Evolutionary conservation across 2,797 vertebrate genomes (phyloP), one percentile per base, ranked within the genome.

Genomic region (Phataginus tetradactyla): DNA sequence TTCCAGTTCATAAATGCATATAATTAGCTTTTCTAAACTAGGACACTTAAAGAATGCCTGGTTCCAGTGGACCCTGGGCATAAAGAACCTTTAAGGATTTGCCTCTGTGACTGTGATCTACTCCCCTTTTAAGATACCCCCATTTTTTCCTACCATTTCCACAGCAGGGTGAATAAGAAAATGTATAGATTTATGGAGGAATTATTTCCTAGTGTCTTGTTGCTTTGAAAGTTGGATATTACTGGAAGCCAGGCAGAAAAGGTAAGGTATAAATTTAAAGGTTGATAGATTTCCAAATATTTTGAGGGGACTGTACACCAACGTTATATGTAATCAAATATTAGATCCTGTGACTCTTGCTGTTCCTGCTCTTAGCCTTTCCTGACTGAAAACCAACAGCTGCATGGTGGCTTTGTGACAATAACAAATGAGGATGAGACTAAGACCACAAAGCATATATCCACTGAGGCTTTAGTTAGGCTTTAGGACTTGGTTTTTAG

Each of bases 361-460:
- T 90, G 1, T 89, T 86, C 49, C 20, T 90, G 10, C 78, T 45
- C 5, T 27, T 13, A 1, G 10, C 55, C 11, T 66, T 75, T 86
- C 23, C 86, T 90, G 55, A 87, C 89, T 45, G 86, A 80, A 95
- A 15, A 83, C 11, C 45, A 71, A 7, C 55, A 95, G 45, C 39
- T 53, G 71, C 85, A 85, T 7, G 11, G 79, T 79, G 49, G 68
- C 78, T 80, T 84, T 45, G 29, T 80, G 81, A 96, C 68, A 95
- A 37, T 94, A 95, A 94, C 45, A 77, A 68, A 89, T 25, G 11
- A 91, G 2, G 20, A 83, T 66, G 71, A 91, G 5, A 63, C 75
- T 42, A 32, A 98, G 66, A 84, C 23, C 51, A 96, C 61, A 81
- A 90, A 89, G 92, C 84, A 53, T 42, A 77, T 21, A 85, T 29